A percentile compares a stretch with the other conserved stretches of the same genome.
These are phyloP conservation scores for Caenorhabditis imperialis DNA, from an alignment of 2,888 invertebrate genomes.

Conservation along the genomic window DNA sequence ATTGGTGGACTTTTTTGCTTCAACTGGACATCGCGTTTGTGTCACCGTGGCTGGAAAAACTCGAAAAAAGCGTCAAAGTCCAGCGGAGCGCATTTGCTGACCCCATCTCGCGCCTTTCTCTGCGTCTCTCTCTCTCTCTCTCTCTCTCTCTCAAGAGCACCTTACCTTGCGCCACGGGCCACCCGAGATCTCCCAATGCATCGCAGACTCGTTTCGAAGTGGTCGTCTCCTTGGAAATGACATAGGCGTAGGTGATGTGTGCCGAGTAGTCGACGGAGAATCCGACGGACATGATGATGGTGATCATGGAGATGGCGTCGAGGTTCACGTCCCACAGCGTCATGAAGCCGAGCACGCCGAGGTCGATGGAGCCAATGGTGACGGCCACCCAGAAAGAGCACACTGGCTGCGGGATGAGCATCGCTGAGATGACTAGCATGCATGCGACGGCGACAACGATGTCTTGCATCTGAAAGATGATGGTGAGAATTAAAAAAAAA, in stretches of 20 bases:
- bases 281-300: slow-evolving; percentile 93
- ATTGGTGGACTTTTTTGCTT: no score
- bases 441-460: slow-evolving; percentile 84
- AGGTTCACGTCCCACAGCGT: slow-evolving; percentile 88
- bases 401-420: slow-evolving; percentile 92
- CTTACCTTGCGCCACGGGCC: slow-evolving; percentile 90
- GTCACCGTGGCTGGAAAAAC: no score
- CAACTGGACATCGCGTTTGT: no score
- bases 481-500: slow-evolving; percentile 79
- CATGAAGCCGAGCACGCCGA: slow-evolving; percentile 95
- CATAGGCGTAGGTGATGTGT: slow-evolving; percentile 75
- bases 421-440: slow-evolving; percentile 93
- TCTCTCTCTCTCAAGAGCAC: not conserved
- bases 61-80: no score
- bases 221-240: slow-evolving; percentile 65
- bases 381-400: slow-evolving; percentile 93
- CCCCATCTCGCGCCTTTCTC: no score
- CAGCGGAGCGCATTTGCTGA: no score
- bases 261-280: slow-evolving; percentile 96
- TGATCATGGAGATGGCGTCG: slow-evolving; percentile 83
- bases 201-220: slow-evolving; percentile 83
- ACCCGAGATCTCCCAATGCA: slow-evolving; percentile 89
- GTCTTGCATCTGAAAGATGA: slow-evolving; percentile 83
- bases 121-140: not conserved
- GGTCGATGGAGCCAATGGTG: slow-evolving; percentile 92